phyloP scores from a whole-genome alignment of 2,888 invertebrate genomes.

The Caenorhabditis virilis region DNA sequence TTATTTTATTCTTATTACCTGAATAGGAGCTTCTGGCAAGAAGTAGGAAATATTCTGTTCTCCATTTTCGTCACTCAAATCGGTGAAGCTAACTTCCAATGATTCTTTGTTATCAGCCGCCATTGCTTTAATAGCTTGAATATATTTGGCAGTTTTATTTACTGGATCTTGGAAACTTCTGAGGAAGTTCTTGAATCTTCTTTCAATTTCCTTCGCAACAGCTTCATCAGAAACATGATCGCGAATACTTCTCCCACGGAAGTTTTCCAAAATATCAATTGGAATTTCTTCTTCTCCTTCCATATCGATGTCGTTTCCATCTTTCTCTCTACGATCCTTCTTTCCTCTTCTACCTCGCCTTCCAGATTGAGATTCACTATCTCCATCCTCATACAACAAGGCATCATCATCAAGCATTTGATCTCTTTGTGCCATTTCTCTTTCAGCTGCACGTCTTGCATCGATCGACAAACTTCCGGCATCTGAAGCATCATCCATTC shows the following conservation, averaged over 20 bases:
- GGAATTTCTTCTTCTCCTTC: constrained; percentile 73
- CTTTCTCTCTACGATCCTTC: constrained; percentile 15
- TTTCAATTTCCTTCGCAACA: constrained; percentile 91
- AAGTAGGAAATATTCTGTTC: constrained; percentile 95
- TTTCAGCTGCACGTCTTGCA: constrained; percentile 88
- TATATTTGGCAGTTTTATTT: constrained; percentile 56
- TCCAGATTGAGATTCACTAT: constrained; percentile 32
- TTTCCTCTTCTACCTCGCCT: constrained; percentile 31
- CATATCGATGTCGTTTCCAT: constrained; percentile 35
- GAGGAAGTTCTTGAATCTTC: constrained; percentile 73
- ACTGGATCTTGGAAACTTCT: constrained; percentile 53
- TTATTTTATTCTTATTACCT: too few relatives aligned
- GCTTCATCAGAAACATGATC: constrained; percentile 97
- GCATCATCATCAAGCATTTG: constrained; percentile 73
- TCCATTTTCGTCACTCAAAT: constrained; percentile 79
- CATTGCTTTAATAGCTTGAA: constrained; percentile 62
- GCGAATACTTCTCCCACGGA: constrained; percentile 88
- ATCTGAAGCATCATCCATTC: constrained; percentile 82
- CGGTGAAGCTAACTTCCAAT: constrained; percentile 84
- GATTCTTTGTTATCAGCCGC: constrained; percentile 76
- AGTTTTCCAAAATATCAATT: constrained; percentile 96
- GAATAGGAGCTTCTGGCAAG: constrained; percentile 90
- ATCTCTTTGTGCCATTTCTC: constrained; percentile 84
- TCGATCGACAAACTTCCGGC: constrained; percentile 82
- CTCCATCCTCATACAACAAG: constrained; percentile 63